These are phyloP conservation scores for Corydoras maculifer DNA, from an alignment of 2,113 vertebrate genomes.

Conservation along the genomic window DNA sequence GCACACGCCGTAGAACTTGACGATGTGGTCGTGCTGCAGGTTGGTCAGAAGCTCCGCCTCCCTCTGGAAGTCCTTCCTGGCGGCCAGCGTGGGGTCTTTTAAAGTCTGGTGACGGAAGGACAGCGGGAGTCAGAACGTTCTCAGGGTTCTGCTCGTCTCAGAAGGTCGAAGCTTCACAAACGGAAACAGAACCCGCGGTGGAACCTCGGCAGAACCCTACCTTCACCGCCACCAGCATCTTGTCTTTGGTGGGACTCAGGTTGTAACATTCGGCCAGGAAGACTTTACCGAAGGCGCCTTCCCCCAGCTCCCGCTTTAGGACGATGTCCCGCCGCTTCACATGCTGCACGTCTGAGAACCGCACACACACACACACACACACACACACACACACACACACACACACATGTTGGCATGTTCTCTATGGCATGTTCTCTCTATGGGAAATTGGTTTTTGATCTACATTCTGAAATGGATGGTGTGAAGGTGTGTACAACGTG, in stretches of 20 bases:
- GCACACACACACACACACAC: too few relatives aligned
- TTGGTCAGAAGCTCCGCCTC: constrained; percentile 96
- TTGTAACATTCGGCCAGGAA: constrained; percentile 98
- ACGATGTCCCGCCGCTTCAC: constrained; percentile 97
- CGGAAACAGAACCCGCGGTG: too few relatives aligned
- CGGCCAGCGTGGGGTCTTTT: constrained; percentile 89
- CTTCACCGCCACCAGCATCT: constrained; percentile 94
- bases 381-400: too few relatives aligned
- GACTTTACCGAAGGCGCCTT: constrained; percentile 98
- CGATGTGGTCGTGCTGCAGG: constrained; percentile 94
- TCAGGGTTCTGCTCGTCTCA: too few relatives aligned
- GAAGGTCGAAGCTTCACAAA: too few relatives aligned
- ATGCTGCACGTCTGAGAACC: constrained; percentile 84
- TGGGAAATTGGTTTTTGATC: too few relatives aligned
- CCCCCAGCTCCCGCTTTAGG: constrained; percentile 91
- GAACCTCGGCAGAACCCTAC: constrained; percentile 44
- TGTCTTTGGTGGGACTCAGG: constrained; percentile 93
- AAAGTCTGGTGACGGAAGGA: constrained; percentile 69
- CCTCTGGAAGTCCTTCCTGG: constrained; percentile 95
- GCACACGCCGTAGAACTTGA: constrained; percentile 93
- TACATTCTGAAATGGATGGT: too few relatives aligned
- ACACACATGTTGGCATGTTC: too few relatives aligned
- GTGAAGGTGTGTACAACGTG: too few relatives aligned
- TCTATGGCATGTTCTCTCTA: too few relatives aligned
- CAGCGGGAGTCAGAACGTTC: neutral